phyloP scores from a whole-genome alignment of 2,113 vertebrate species.

The Columbina picui region DNA sequence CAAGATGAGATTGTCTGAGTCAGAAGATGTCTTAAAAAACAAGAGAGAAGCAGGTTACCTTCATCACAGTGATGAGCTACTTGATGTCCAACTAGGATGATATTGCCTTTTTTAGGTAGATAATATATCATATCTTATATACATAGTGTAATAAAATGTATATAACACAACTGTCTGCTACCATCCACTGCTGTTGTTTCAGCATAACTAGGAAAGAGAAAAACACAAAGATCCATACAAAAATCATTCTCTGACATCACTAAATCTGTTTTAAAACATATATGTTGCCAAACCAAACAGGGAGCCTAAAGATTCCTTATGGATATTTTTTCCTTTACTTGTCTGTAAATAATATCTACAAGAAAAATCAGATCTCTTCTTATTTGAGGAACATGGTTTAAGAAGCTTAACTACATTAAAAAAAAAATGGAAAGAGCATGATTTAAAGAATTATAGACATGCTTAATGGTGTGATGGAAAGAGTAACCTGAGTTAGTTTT shows the following conservation, averaged over 20 bases:
- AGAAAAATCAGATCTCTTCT: constrained; percentile 12
- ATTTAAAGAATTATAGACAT: neutral
- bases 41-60: neutral
- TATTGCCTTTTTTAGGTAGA: neutral
- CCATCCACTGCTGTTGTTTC: neutral
- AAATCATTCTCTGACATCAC: neutral
- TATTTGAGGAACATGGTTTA: neutral
- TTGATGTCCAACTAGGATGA: neutral
- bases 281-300: neutral
- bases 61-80: neutral
- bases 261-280: neutral
- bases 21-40: neutral
- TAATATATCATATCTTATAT: neutral
- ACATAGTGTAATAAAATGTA: neutral
- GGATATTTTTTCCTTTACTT: neutral
- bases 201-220: neutral
- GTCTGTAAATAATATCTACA: neutral
- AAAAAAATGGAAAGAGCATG: neutral
- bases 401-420: constrained; percentile 1
- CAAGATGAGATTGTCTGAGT: neutral
- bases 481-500: neutral
- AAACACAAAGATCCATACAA: neutral
- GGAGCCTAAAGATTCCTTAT: neutral
- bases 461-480: neutral
- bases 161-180: neutral